Conservation (phyloP, 1,140 invertebrate genomes). For the Dreissena polymorpha region DNA sequence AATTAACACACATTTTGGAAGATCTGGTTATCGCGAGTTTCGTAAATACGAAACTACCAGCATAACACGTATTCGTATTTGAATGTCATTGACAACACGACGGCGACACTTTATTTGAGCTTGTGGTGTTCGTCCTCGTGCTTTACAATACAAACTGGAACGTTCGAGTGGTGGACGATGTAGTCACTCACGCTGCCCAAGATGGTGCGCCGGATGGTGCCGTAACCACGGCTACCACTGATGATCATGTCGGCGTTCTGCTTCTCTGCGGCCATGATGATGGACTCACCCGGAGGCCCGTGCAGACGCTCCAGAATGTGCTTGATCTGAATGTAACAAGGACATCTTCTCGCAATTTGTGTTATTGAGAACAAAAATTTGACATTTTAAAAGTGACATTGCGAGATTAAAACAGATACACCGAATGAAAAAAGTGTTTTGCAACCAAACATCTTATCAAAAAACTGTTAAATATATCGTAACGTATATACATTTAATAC, state of each 20-base stretch:
- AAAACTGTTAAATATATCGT: too few species aligned
- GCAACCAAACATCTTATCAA: too few species aligned
- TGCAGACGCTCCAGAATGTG: slow-evolving; percentile 20
- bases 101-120: neutral
- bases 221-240: slow-evolving; percentile 63
- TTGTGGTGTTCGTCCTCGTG: slow-evolving; percentile 35
- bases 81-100: neutral
- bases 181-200: slow-evolving; percentile 71
- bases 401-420: too few species aligned
- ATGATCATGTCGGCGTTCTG: slow-evolving; percentile 63
- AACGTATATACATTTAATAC: too few species aligned
- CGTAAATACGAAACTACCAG: too few species aligned
- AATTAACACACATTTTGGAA: too few species aligned
- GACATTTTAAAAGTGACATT: too few species aligned
- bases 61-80: too few species aligned
- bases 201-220: slow-evolving; percentile 61
- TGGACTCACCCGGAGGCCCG: slow-evolving; percentile 57
- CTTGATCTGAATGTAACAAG: slow-evolving; percentile 16
- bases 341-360: neutral
- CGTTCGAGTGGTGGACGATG: slow-evolving; percentile 61
- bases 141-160: slow-evolving; percentile 61
- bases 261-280: slow-evolving; percentile 58
- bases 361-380: too few species aligned
- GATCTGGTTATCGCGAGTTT: too few species aligned
- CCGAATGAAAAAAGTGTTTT: too few species aligned